Conservation (phyloP, 2,797 vertebrate genomes). For the Telmatherina bonti region DNA sequence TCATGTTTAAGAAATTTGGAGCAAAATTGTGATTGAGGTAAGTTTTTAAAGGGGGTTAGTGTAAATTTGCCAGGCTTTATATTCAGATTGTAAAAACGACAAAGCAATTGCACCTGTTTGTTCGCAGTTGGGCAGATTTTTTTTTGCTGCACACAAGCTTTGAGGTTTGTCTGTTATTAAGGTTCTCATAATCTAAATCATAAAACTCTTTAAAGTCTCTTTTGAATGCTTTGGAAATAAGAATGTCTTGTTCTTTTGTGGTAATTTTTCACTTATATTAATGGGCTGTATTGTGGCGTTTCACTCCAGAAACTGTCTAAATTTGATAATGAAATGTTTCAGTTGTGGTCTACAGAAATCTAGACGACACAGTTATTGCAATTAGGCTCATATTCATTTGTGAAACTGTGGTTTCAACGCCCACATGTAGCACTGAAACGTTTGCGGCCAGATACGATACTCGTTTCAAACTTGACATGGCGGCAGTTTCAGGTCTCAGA, state of each 20-base stretch:
- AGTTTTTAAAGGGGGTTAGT: background rate
- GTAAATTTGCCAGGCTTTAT: background rate
- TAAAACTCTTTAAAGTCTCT: background rate
- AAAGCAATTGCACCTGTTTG: background rate
- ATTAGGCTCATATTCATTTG: constrained; percentile 39
- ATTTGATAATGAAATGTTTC: constrained; percentile 32
- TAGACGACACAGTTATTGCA: constrained; percentile 24
- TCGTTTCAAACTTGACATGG: constrained; percentile 59
- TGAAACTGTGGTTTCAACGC: constrained; percentile 75
- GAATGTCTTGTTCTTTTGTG: background rate
- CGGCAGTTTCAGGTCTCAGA: constrained; percentile 74
- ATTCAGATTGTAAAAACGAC: background rate
- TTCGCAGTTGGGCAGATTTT: background rate
- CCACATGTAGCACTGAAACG: constrained; percentile 70
- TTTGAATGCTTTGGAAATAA: background rate
- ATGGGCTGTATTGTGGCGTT: background rate
- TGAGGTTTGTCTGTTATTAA: background rate
- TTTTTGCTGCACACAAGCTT: background rate
- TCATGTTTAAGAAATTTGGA: background rate
- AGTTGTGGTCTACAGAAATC: constrained; percentile 46
- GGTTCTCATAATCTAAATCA: background rate
- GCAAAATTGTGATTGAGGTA: background rate
- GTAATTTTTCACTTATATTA: background rate
- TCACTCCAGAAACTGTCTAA: constrained; percentile 16
- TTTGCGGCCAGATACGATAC: constrained; percentile 65